Conservation (phyloP, 2,888 invertebrate species). For the Bembecia ichneumoniformis region DNA sequence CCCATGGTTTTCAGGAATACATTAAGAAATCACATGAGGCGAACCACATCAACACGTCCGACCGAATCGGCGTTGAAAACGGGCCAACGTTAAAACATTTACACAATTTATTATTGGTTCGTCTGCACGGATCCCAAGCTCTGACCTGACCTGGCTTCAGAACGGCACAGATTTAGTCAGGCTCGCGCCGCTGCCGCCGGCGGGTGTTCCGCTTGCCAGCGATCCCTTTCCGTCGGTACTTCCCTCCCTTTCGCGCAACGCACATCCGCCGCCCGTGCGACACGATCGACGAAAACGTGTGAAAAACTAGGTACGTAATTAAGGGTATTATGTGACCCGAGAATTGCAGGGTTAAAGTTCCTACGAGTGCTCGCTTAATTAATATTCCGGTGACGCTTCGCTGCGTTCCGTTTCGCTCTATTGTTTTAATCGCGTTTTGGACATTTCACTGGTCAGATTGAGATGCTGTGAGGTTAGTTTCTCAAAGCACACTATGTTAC, state of each 20-base stretch:
- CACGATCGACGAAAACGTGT: constrained; percentile 19
- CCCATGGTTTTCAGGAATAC: too few species aligned
- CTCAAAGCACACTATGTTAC: too few species aligned
- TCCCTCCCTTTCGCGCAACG: constrained; percentile 39
- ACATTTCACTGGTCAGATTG: not conserved
- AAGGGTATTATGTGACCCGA: constrained; percentile 16
- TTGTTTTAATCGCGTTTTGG: constrained; percentile 4
- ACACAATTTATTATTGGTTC: constrained; percentile 29
- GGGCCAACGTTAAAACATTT: constrained; percentile 28
- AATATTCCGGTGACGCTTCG: constrained; percentile 8
- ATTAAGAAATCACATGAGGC: constrained; percentile 14
- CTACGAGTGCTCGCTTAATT: constrained; percentile 23
- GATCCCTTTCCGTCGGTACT: constrained; percentile 15
- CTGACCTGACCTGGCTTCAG: constrained; percentile 65
- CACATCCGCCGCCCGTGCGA: constrained; percentile 34
- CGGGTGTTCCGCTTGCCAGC: constrained; percentile 44
- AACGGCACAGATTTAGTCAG: constrained; percentile 68
- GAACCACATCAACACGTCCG: constrained; percentile 21
- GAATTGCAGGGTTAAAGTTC: constrained; percentile 12
- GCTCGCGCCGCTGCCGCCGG: constrained; percentile 39
- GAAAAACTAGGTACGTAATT: constrained; percentile 31
- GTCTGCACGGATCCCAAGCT: constrained; percentile 19
- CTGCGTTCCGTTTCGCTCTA: not conserved
- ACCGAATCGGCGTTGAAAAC: constrained; percentile 24
- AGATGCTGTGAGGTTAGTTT: not conserved